A percentile compares a stretch with the other conserved stretches of the same genome.
Evolutionary conservation across 2,797 vertebrate species (phyloP).

Genomic region (Poeciliopsis presidionis): DNA sequence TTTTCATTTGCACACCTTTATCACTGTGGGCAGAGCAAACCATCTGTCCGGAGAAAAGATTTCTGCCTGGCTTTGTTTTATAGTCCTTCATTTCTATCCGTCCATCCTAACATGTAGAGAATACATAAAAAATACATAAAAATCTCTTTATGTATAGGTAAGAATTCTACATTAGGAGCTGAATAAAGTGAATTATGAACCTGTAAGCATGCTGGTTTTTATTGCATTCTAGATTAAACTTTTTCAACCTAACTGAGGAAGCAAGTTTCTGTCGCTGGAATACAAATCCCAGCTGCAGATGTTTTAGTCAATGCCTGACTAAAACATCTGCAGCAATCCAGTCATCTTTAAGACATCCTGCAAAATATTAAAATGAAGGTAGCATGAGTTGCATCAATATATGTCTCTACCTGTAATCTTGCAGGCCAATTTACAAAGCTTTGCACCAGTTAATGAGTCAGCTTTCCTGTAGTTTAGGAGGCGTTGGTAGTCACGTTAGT

Average conservation of each 20-base stretch:
- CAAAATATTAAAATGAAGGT: conserved; percentile 1
- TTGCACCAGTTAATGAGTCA: neutral
- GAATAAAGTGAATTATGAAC: neutral
- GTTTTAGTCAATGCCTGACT: neutral
- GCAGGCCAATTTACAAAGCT: neutral
- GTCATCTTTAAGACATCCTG: neutral
- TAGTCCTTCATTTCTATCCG: neutral
- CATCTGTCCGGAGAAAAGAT: conserved; percentile 27
- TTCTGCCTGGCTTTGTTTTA: conserved; percentile 1
- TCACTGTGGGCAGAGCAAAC: conserved; percentile 59
- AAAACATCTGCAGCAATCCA: neutral
- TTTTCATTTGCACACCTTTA: conserved; percentile 90
- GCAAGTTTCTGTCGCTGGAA: neutral
- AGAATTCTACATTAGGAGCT: neutral
- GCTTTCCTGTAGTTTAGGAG: neutral
- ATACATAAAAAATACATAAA: conserved; percentile 1
- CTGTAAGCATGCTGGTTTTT: neutral
- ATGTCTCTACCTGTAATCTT: neutral
- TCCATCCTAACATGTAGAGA: neutral
- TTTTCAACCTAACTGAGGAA: neutral
- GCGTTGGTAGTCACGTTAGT: neutral
- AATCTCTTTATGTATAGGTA: neutral
- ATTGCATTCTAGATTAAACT: neutral
- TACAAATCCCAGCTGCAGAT: neutral
- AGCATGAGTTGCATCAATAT: neutral